Evolutionary conservation across 2,113 vertebrate species (phyloP).

Genomic region (Steatornis caripensis): DNA sequence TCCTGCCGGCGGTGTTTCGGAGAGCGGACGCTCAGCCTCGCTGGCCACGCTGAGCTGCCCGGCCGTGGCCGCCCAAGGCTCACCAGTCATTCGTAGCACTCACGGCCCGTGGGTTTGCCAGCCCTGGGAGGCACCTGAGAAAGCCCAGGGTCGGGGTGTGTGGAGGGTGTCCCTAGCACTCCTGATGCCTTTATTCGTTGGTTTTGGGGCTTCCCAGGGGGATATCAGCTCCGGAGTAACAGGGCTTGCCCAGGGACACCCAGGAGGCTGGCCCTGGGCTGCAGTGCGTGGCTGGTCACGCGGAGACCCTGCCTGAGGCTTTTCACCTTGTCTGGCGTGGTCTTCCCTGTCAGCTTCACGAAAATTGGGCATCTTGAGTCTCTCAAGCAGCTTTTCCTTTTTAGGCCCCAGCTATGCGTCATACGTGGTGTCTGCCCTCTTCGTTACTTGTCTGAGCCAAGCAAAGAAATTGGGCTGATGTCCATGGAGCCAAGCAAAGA

Average conservation of each 20-base stretch:
- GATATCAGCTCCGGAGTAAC: not conserved
- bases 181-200: not conserved
- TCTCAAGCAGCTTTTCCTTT: not conserved
- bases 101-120: not conserved
- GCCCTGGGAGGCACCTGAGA: not conserved
- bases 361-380: not conserved
- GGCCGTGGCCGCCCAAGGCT: rapidly evolving
- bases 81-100: rapidly evolving
- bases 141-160: not conserved
- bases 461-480: not conserved
- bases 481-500: not conserved
- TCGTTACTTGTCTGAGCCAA: not conserved
- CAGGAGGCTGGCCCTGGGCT: not conserved
- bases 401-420: not conserved
- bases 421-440: not conserved
- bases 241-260: not conserved
- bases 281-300: not conserved
- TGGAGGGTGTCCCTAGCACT: not conserved
- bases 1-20: not conserved
- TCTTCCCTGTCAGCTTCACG: not conserved
- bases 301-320: not conserved
- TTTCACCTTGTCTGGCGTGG: not conserved
- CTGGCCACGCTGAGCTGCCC: not conserved
- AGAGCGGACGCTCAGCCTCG: not conserved
- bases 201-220: not conserved